A percentile compares a stretch with the other conserved stretches of the same genome.
Evolutionary conservation across 2,888 invertebrate genomes (phyloP).

Genomic region (Eupithecia dodoneata): DNA sequence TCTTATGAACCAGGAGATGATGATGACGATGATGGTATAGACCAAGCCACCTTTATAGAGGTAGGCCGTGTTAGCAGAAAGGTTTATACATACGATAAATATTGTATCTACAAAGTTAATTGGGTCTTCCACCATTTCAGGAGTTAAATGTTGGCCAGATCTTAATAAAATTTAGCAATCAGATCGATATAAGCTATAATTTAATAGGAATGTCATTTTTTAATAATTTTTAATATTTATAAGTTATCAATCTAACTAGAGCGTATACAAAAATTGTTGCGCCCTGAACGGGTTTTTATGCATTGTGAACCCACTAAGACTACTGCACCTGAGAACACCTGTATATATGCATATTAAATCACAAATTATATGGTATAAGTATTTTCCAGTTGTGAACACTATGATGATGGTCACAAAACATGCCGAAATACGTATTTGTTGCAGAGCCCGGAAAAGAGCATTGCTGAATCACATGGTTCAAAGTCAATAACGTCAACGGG

Average conservation of each 20-base stretch:
- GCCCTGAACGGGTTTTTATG: too few species aligned
- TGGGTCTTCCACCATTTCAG: background rate
- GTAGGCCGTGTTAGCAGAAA: constrained; percentile 48
- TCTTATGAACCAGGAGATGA: constrained; percentile 69
- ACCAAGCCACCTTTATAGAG: constrained; percentile 54
- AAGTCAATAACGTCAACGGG: constrained; percentile 68
- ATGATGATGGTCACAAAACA: background rate
- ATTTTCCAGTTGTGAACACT: constrained; percentile 11
- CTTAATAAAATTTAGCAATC: background rate
- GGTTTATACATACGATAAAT: background rate
- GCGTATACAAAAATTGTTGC: too few species aligned
- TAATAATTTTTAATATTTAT: too few species aligned
- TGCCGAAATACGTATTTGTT: background rate
- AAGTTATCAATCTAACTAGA: too few species aligned
- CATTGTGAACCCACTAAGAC: too few species aligned
- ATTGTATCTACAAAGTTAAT: background rate
- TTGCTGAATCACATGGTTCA: constrained; percentile 73
- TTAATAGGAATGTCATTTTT: too few species aligned
- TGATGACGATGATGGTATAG: constrained; percentile 57
- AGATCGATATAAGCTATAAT: background rate
- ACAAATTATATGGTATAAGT: constrained; percentile 26
- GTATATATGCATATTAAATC: too few species aligned
- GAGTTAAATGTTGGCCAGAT: background rate
- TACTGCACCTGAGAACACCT: too few species aligned
- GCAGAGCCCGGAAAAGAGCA: constrained; percentile 72